Percentiles rank a stretch among this genome's conserved stretches.
These are phyloP conservation scores for Tragelaphus buxtoni DNA, from an alignment of 2,113 vertebrate species.

Conservation along the genomic window DNA sequence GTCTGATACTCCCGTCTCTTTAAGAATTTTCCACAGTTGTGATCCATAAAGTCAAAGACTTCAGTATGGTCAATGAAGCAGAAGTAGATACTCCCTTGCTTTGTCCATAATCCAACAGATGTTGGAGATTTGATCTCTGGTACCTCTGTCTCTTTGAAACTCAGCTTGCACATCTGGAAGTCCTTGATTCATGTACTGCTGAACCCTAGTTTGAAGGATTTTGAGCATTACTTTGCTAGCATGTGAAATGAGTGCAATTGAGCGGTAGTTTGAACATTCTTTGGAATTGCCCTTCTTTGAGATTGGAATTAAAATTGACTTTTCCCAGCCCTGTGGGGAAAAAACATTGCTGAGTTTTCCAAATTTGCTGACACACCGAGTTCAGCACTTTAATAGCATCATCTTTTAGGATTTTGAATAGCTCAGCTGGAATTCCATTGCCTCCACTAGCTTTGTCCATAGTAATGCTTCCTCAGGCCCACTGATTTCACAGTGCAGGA, in stretches of 20 bases:
- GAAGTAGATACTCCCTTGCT: neutral
- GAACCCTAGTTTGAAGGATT: neutral
- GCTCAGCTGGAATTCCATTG: neutral
- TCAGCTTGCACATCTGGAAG: neutral
- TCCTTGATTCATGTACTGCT: neutral
- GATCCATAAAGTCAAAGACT: neutral
- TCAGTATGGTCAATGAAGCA: neutral
- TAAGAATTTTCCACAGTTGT: neutral
- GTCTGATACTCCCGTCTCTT: neutral
- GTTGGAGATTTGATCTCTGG: neutral
- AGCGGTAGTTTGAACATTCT: neutral
- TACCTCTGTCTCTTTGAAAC: neutral
- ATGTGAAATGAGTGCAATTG: neutral
- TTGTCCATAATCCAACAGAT: neutral
- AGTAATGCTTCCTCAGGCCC: neutral
- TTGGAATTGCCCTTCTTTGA: neutral
- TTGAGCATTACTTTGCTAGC: neutral
- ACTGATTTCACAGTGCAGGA: neutral
- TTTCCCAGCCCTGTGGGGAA: neutral
- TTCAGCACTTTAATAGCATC: neutral
- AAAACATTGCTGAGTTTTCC: neutral
- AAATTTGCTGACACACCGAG: neutral
- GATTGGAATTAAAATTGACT: neutral
- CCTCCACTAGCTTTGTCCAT: neutral
- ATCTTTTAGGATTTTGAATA: neutral